These are phyloP conservation scores for Drosophila kokeensis DNA, from an alignment of 2,888 invertebrate species.

Conservation along the genomic window DNA sequence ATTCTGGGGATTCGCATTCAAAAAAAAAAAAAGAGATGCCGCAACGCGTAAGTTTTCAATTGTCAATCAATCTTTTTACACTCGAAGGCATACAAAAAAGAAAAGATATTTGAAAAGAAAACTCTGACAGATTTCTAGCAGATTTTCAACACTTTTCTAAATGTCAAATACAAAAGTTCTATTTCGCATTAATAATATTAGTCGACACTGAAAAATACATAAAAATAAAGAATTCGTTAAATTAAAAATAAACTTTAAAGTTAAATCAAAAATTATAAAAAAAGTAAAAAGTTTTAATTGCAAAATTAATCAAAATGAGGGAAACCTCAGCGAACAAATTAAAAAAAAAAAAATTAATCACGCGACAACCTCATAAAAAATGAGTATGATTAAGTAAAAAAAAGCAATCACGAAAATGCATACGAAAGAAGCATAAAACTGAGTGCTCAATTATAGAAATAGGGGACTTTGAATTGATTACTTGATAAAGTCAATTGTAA, in stretches of 20 bases:
- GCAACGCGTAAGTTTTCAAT: slow-evolving; percentile 2
- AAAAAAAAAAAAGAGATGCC: slow-evolving; percentile 14
- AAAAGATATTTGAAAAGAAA: background rate
- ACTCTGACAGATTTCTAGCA: background rate
- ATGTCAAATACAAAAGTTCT: background rate
- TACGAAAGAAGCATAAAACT: background rate
- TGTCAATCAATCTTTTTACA: slow-evolving; percentile 3
- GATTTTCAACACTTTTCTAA: background rate
- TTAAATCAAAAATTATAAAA: background rate
- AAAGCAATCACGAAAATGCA: background rate
- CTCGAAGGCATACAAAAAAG: background rate
- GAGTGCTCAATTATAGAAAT: background rate
- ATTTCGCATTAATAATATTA: background rate
- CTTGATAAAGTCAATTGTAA: background rate
- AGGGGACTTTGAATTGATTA: background rate
- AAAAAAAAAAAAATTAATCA: background rate
- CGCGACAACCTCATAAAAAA: background rate
- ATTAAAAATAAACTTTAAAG: background rate
- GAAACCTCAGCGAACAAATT: background rate
- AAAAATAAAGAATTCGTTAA: background rate
- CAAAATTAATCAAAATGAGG: background rate
- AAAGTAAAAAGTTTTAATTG: background rate
- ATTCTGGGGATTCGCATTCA: slow-evolving; percentile 21
- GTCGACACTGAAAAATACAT: too few species aligned
- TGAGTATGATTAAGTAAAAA: background rate